phyloP scores from a whole-genome alignment of 2,888 invertebrate genomes.

The Lomographa bimaculata region DNA sequence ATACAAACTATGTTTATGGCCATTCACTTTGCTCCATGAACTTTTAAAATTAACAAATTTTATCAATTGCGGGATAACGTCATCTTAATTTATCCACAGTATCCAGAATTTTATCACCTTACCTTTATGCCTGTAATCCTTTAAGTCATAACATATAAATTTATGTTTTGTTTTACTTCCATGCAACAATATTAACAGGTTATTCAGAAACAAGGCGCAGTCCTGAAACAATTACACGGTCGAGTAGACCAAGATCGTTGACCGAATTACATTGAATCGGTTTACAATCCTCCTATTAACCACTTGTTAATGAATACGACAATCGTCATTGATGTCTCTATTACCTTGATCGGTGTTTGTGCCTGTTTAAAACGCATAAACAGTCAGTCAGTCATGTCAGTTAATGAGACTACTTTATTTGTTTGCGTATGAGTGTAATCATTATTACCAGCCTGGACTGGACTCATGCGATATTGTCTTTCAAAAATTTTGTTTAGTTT shows the following conservation, averaged over 20 bases:
- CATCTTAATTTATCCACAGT: no score
- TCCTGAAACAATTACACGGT: constrained; percentile 56
- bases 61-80: no score
- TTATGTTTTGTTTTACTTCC: constrained; percentile 20
- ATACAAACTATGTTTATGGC: no score
- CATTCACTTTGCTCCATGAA: no score
- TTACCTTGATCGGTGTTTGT: constrained; percentile 27
- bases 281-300: constrained; percentile 51
- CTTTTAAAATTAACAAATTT: no score
- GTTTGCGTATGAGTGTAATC: not conserved
- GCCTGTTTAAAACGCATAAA: constrained; percentile 19
- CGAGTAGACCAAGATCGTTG: constrained; percentile 57
- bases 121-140: no score
- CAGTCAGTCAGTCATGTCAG: constrained; percentile 1
- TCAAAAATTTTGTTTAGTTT: no score
- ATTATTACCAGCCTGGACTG: no score
- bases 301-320: constrained; percentile 54
- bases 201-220: constrained; percentile 38
- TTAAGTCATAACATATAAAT: no score
- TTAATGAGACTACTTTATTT: not conserved
- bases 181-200: constrained; percentile 35
- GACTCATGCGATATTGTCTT: no score
- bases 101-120: no score
- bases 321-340: constrained; percentile 38
- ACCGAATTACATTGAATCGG: constrained; percentile 50